Conservation (phyloP, 2,888 invertebrate species). For the Tridacna gigas region DNA sequence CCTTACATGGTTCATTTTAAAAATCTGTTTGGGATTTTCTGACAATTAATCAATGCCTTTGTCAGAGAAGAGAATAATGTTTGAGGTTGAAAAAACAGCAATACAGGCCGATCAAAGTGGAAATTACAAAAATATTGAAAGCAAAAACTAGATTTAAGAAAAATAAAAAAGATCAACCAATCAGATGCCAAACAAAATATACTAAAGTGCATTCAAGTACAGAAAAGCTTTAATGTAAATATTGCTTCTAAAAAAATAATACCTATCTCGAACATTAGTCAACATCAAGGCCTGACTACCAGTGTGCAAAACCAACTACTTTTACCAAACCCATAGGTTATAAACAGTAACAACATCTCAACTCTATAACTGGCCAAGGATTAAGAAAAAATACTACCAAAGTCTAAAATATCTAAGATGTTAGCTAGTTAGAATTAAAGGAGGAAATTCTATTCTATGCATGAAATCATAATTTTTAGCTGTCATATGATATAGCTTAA, state of each 20-base stretch:
- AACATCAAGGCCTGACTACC: conserved; percentile 65
- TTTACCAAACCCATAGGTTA: conserved; percentile 1
- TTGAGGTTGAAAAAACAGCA: no score
- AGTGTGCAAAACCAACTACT: conserved; percentile 50
- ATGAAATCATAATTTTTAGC: neutral
- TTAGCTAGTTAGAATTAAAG: conserved; percentile 10
- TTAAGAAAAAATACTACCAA: conserved; percentile 16
- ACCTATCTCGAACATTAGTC: neutral
- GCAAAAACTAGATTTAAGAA: no score
- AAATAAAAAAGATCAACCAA: conserved; percentile 9
- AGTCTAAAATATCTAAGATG: neutral
- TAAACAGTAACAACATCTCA: neutral
- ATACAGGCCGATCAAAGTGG: no score
- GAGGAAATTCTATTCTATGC: neutral
- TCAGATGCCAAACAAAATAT: conserved; percentile 25
- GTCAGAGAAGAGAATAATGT: no score
- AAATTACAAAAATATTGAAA: no score
- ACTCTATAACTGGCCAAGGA: neutral
- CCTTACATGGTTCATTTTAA: no score
- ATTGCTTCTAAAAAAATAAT: conserved; percentile 28
- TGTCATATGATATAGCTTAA: no score
- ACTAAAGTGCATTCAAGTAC: neutral
- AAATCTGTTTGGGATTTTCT: no score
- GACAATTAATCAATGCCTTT: no score
- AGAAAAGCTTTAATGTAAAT: conserved; percentile 9